Base-by-base conservation (phyloP, 2,113 vertebrate species). In the Aramus guarauna region DNA sequence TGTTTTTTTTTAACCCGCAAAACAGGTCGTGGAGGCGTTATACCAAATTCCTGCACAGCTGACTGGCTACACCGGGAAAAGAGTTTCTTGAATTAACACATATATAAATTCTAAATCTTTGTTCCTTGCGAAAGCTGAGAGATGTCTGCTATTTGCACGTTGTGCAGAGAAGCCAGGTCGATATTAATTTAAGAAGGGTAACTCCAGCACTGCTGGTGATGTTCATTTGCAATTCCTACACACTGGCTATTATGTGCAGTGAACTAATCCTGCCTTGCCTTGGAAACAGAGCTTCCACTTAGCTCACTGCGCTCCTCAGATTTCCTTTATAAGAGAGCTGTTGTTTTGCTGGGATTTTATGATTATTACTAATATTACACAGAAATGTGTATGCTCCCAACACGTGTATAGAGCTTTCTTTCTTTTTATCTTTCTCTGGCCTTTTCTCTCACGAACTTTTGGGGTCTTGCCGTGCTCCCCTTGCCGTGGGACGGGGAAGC, bases 181-280 rank as follows among this genome's bases (percentile, higher is more conserved):
- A 60, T 91, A 89, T 94, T 94, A 78, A 94, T 92, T 96, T 87
- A 78, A 87, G 80, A 55, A 81, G 56, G 79, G 86, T 87, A 81
- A 78, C 91, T 91, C 60, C 92, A 89, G 85, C 76, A 15, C 83
- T 64, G 68, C 72, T 88, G 63, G 53, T 83, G 93, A 83, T 96
- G 94, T 95, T 94, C 89, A 96, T 96, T 96, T 96, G 94, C 92
- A 96, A 95, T 96, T 95, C 92, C 94, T 92, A 81, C 86, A 96
- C 92, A 91, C 92, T 39, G 91, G 68, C 91, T 94, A 92, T 96
- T 96, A 95, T 96, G 94, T 94, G 60, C 68, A 48, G 63, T 16
- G 91, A 96, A 72, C 91, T 97, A 96, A 96, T 95, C 94, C 94
- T 89, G 83, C 68, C 86, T 91, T 85, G 64, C 83, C 94, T 95